phyloP scores from a whole-genome alignment of 2,797 vertebrate species.

The Pyrocephalus nanus region DNA sequence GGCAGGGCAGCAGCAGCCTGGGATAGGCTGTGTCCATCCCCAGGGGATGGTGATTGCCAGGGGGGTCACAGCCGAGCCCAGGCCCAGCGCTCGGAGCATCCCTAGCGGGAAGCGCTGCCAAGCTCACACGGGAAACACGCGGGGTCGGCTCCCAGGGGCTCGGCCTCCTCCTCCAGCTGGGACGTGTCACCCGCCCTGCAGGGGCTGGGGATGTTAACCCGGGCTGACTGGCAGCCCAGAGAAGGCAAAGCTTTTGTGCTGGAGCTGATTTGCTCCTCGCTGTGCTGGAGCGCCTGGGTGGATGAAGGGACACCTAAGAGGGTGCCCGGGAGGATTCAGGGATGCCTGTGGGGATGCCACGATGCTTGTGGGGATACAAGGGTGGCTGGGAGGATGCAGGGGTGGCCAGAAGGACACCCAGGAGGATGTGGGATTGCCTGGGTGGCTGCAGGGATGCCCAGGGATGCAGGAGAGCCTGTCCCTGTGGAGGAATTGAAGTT shows the following conservation, averaged over 20 bases:
- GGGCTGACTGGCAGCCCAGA: background rate
- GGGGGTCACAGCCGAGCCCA: background rate
- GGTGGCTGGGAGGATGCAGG: background rate
- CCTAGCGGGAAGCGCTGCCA: background rate
- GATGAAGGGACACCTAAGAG: background rate
- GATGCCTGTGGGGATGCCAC: background rate
- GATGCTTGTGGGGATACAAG: background rate
- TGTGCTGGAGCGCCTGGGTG: background rate
- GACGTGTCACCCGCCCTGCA: background rate
- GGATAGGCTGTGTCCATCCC: background rate
- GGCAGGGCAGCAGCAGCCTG: background rate
- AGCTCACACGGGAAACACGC: background rate
- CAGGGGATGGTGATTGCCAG: background rate
- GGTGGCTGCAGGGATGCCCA: background rate
- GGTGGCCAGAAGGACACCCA: background rate
- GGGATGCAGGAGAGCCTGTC: background rate
- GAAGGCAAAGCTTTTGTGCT: background rate
- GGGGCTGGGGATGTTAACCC: background rate
- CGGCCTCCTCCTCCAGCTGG: background rate
- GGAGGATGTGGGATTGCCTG: background rate
- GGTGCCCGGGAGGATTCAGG: background rate
- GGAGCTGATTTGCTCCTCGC: background rate
- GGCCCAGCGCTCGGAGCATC: background rate
- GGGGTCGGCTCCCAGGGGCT: background rate
- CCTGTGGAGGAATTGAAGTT: background rate